Evolutionary conservation across 1,140 invertebrate species (phyloP).

Genomic region (Zaprionus ghesquierei): DNA sequence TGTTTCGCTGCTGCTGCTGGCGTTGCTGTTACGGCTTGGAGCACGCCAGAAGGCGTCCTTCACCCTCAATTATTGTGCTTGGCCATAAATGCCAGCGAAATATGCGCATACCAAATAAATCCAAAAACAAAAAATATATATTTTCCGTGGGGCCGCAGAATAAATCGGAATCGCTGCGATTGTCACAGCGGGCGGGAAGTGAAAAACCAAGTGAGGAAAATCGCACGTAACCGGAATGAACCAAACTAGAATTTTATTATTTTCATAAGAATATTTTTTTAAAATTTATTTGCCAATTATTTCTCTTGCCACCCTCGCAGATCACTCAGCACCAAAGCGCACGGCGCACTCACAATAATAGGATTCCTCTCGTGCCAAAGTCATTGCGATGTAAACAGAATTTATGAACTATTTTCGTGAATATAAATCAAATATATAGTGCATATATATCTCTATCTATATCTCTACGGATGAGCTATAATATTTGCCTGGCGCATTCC

Average conservation of each 20-base stretch:
- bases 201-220: not conserved
- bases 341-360: slow-evolving; percentile 5
- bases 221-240: not conserved
- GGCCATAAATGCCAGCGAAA: slow-evolving; percentile 51
- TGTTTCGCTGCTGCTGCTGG: slow-evolving; percentile 26
- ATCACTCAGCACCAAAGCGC: slow-evolving; percentile 14
- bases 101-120: slow-evolving; percentile 41
- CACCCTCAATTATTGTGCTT: slow-evolving; percentile 62
- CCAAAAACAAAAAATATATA: not conserved
- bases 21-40: slow-evolving; percentile 40
- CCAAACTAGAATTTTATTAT: not conserved
- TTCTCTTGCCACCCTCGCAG: slow-evolving; percentile 13
- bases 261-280: too few relatives aligned
- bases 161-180: not conserved
- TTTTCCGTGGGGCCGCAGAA: not conserved
- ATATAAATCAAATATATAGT: slow-evolving; percentile 2
- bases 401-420: slow-evolving; percentile 15
- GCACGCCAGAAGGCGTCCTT: slow-evolving; percentile 70
- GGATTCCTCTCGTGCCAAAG: not conserved
- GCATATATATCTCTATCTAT: not conserved
- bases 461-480: not conserved
- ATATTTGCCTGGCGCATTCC: slow-evolving; percentile 8
- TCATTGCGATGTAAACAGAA: slow-evolving; percentile 33
- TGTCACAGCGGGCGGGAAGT: slow-evolving; percentile 13
- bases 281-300: too few relatives aligned